Evolutionary conservation across 2,113 vertebrate genomes (phyloP).

Genomic region (Aptenodytes forsteri): DNA sequence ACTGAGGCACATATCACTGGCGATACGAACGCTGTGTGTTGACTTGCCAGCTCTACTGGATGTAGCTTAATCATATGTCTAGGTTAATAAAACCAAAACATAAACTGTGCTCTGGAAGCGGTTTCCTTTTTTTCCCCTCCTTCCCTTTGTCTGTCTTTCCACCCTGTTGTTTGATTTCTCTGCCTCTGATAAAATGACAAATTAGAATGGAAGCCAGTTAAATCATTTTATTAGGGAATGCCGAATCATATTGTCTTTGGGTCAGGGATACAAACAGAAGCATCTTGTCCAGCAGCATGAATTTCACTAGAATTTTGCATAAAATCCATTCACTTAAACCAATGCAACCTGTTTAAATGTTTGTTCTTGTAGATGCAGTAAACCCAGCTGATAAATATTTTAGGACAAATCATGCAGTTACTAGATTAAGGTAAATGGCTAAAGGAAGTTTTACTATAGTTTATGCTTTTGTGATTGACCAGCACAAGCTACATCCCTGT

Average conservation of each 20-base stretch:
- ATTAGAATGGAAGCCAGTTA: not conserved
- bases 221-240: not conserved
- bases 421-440: not conserved
- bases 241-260: not conserved
- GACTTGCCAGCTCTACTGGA: not conserved
- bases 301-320: not conserved
- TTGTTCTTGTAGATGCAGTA: not conserved
- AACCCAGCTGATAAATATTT: not conserved
- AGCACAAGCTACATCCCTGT: not conserved
- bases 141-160: not conserved
- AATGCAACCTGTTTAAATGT: not conserved
- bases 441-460: not conserved
- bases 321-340: not conserved
- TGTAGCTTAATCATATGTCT: not conserved
- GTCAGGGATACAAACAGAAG: not conserved
- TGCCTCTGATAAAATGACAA: not conserved
- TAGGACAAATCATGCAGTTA: not conserved
- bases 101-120: not conserved
- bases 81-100: not conserved
- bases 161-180: not conserved
- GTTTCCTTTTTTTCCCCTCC: rapidly evolving
- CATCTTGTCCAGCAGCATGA: not conserved
- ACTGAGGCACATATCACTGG: not conserved
- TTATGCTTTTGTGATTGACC: not conserved
- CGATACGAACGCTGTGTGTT: not conserved